A percentile compares a stretch with the other conserved stretches of the same genome.
These are phyloP conservation scores for Drosophila glabriapex DNA, from an alignment of 2,888 invertebrate genomes.

Conservation along the genomic window DNA sequence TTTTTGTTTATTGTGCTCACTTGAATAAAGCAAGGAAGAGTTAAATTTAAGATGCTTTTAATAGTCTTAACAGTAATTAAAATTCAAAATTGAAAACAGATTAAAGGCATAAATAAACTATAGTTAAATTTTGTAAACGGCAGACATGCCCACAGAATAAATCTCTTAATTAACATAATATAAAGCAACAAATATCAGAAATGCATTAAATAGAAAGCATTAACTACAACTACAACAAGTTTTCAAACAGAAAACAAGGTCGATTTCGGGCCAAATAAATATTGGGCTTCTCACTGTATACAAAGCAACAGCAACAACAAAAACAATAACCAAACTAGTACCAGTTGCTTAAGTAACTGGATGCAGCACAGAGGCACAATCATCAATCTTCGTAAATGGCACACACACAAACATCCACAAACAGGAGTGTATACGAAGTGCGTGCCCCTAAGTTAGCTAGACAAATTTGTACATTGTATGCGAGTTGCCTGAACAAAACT, in stretches of 20 bases:
- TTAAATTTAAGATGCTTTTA: constrained; percentile 28
- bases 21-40: neutral
- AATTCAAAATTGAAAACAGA: constrained; percentile 1
- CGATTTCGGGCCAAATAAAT: constrained; percentile 54
- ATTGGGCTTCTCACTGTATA: constrained; percentile 34
- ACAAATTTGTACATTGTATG: constrained; percentile 55
- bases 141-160: constrained; percentile 41
- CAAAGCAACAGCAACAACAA: neutral
- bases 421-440: neutral
- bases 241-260: constrained; percentile 9
- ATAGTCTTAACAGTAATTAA: constrained; percentile 45
- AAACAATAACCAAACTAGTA: constrained; percentile 9
- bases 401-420: constrained; percentile 33
- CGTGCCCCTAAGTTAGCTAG: constrained; percentile 44
- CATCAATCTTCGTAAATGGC: constrained; percentile 74
- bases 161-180: constrained; percentile 60
- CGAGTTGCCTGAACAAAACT: constrained; percentile 47
- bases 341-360: constrained; percentile 56
- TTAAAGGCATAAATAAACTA: constrained; percentile 15
- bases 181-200: constrained; percentile 66
- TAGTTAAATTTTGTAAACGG: constrained; percentile 43
- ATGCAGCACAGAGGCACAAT: constrained; percentile 48
- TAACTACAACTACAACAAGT: constrained; percentile 15
- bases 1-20: neutral
- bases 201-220: constrained; percentile 75